phyloP scores from a whole-genome alignment of 2,113 vertebrate species.

The Rattus rattus region DNA sequence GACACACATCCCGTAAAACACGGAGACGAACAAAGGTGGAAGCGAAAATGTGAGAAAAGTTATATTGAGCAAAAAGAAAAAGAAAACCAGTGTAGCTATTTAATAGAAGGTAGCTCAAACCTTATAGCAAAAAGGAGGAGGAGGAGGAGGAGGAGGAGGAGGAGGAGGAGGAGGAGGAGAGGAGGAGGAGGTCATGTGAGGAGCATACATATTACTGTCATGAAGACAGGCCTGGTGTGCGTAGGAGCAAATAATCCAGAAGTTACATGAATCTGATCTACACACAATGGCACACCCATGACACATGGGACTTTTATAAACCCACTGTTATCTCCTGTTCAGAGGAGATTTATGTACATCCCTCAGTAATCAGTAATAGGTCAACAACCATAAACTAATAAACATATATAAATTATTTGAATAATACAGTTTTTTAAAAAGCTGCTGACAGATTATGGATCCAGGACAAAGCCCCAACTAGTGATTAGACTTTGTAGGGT shows the following conservation, averaged over 20 bases:
- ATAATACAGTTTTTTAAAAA: background rate
- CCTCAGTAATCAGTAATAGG: conserved; percentile 30
- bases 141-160: background rate
- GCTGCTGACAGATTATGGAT: background rate
- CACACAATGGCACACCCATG: background rate
- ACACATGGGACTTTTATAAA: background rate
- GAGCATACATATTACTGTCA: background rate
- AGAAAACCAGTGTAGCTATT: background rate
- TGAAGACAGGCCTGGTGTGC: background rate
- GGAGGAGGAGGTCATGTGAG: background rate
- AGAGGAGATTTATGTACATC: background rate
- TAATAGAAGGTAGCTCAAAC: conserved; percentile 1
- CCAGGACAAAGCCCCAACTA: background rate
- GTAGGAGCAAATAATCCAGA: background rate
- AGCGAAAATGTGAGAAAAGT: conserved; percentile 50
- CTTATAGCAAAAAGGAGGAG: background rate
- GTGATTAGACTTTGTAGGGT: background rate
- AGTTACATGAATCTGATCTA: background rate
- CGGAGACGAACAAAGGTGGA: conserved; percentile 1
- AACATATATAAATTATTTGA: background rate
- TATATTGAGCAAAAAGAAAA: conserved; percentile 32
- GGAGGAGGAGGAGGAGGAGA: background rate
- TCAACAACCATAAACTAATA: conserved; percentile 5
- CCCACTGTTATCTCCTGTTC: background rate
- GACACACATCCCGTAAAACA: background rate